Evolutionary conservation across 2,797 vertebrate species (phyloP), one percentile per base, ranked within the genome.

Genomic region (Rhynchotus rufescens): DNA sequence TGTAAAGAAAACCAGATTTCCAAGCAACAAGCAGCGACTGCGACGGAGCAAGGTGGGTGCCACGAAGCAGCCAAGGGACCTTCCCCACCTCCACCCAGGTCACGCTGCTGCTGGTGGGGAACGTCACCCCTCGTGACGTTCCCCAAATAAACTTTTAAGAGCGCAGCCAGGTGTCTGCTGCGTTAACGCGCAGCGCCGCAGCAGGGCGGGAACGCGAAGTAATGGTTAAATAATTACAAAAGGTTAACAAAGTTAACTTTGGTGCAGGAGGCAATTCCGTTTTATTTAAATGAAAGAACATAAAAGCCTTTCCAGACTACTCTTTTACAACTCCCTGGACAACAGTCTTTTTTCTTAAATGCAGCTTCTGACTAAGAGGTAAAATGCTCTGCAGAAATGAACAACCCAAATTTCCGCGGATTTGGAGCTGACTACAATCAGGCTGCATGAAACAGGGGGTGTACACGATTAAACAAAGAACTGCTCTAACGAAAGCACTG

Each of bases 31-130:
- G 77, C 91, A 93, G 89, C 96, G 96, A 95, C 47, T n/a, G 76
- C 44, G 82, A 92, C 73, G 91, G 91, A 94, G 42, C 93, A 95
- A 93, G 95, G 96, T 96, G 96, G 97, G 97, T 95, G 93, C 98
- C 98, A 98, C 98, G 98, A 98, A 98, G 97, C 80, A 96, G 95
- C 97, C 97, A 98, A 98, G 98, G 97, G 96, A 98, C 97, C 97
- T 97, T 97, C 98, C 98, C 98, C 97, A 98, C 97, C 98, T 98
- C 98, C 96, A 97, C 97, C 98, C 98, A 98, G 97, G 97, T 97
- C 97, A 96, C 91, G 95, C 36, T 36, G 36, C 36, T 36, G 36
- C 36, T 36, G 36, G 36, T 36, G 36, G 36, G 36, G 36, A 36
- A 36, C 36, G 36, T 36, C 36, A 36, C 36, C 36, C 9, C 36